Base-by-base conservation (phyloP, 1,140 invertebrate genomes). In the Drosophila pachea region DNA sequence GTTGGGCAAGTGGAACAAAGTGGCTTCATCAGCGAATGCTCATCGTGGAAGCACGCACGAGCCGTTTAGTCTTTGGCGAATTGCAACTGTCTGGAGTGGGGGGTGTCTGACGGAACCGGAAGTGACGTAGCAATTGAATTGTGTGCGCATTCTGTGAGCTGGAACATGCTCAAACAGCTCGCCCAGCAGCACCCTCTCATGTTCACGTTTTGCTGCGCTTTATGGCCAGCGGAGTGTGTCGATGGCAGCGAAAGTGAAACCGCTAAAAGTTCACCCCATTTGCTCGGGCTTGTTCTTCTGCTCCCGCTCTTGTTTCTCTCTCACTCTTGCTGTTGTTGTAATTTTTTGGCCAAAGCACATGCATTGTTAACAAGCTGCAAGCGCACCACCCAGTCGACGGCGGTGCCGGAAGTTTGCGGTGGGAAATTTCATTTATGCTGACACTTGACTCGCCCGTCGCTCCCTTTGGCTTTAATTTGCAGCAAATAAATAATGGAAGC, bases 391-490 rank as follows among this genome's bases (percentile, higher is more conserved):
- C 33, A 33, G 29, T 12, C 29, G 29, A n/a, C 38, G 16, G 22
- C 16, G 7, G 6, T 48, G 40, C 12, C 40, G 81, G 81, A 86
- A 86, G 74, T 86, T 81, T 86, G 81, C 32, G 81, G 81, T 86
- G 81, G 81, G 81, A 86, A 86, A 86, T 86, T 86, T 86, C 81
- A 86, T 86, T 86, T 86, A 86, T 86, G 81, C 81, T 86, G 81
- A 86, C 81, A 86, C 81, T 86, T 81, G 81, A 86, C 74, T 38
- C 4, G 40, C 14, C 40, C 7, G 40, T 16, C 40, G 4, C n/a
- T 43, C 40, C 8, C 29, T 33, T 7, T 55, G 67, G 62, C 70
- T 78, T 86, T 86, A 86, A 86, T 86, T 86, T 86, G 81, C 71
- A 77, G 77, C 64, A 86, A 74, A 81, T 86, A 86, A 86, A 86